A percentile compares a stretch with the other conserved stretches of the same genome.
Conservation (phyloP, 2,888 invertebrate species). For the Pelosia muscerda region DNA sequence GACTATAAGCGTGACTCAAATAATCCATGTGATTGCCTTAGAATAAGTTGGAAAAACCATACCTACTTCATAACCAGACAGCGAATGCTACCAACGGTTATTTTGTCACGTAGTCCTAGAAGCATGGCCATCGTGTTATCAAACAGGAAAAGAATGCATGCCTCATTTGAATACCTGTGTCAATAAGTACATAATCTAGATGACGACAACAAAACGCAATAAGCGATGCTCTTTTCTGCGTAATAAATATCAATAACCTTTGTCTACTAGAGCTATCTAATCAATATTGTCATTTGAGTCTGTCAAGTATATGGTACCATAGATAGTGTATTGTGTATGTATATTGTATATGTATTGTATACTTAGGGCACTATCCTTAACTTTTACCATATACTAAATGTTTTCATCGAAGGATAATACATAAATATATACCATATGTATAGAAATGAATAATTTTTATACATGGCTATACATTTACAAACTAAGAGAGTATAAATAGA, state of each 20-base stretch:
- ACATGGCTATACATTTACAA: no score
- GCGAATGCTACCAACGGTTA: background rate
- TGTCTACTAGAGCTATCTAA: background rate
- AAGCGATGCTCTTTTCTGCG: background rate
- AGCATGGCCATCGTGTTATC: background rate
- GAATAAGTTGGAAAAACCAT: conserved; percentile 55
- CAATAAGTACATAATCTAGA: background rate
- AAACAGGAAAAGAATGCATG: background rate
- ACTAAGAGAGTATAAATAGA: no score
- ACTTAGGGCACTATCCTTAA: background rate
- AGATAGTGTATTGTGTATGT: background rate
- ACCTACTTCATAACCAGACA: conserved; percentile 42
- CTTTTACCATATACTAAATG: background rate
- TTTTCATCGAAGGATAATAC: background rate
- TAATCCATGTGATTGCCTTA: conserved; percentile 41
- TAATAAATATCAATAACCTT: background rate
- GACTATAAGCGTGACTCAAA: conserved; percentile 26
- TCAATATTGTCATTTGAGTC: background rate
- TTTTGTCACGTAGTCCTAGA: conserved; percentile 12
- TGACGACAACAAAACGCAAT: conserved; percentile 1
- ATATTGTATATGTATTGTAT: background rate
- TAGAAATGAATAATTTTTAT: no score
- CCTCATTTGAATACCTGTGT: background rate
- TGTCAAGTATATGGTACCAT: background rate
- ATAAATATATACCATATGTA: no score